Evolutionary conservation across 2,888 invertebrate genomes (phyloP).

Genomic region (Synanthedon tipuliformis): DNA sequence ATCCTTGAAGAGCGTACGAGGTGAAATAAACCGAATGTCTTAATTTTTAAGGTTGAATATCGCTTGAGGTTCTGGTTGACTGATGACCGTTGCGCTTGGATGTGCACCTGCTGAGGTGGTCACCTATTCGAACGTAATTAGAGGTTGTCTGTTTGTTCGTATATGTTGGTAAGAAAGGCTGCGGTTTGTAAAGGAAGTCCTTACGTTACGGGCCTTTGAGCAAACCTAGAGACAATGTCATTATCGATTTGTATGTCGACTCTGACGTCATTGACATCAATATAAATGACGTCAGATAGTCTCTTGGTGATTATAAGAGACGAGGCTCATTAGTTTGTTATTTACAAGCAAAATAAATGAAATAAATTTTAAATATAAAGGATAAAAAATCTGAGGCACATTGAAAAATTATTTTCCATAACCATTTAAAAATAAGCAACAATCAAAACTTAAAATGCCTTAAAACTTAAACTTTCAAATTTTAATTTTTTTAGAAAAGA

Average conservation of each 20-base stretch:
- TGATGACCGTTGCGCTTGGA: slow-evolving; percentile 49
- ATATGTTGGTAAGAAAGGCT: slow-evolving; percentile 31
- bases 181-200: slow-evolving; percentile 53
- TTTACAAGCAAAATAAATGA: too few relatives aligned
- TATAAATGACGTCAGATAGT: too few relatives aligned
- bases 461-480: too few relatives aligned
- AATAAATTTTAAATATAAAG: too few relatives aligned
- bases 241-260: neutral
- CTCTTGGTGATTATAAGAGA: too few relatives aligned
- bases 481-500: too few relatives aligned
- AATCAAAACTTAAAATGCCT: too few relatives aligned
- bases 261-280: too few relatives aligned
- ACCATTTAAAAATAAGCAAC: too few relatives aligned
- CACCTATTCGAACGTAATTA: slow-evolving; percentile 66
- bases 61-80: slow-evolving; percentile 30
- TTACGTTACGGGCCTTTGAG: slow-evolving; percentile 7
- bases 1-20: slow-evolving; percentile 27
- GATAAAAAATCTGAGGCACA: too few relatives aligned
- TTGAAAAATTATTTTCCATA: too few relatives aligned
- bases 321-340: too few relatives aligned
- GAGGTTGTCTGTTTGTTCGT: slow-evolving; percentile 19
- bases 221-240: neutral
- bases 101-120: slow-evolving; percentile 56
- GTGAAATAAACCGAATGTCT: slow-evolving; percentile 14
- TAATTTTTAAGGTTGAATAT: slow-evolving; percentile 6